phyloP scores from a whole-genome alignment of 2,113 vertebrate genomes.

The Gambusia affinis region DNA sequence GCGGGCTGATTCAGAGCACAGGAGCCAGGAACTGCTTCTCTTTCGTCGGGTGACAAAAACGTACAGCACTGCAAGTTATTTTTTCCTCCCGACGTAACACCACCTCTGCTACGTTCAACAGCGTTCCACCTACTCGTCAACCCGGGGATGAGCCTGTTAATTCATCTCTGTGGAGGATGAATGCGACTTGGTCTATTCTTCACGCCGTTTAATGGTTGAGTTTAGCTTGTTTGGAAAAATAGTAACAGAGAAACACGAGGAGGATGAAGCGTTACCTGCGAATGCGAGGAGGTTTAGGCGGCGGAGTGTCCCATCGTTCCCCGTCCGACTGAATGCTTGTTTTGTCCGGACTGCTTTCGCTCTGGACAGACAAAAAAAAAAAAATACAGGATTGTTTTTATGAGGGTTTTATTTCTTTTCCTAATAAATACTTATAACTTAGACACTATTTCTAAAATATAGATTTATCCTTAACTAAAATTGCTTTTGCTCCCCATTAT shows the following conservation, averaged over 20 bases:
- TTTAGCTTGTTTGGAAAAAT: neutral
- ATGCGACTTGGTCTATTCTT: neutral
- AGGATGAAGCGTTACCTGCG: slow-evolving; percentile 82
- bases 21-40: slow-evolving; percentile 33
- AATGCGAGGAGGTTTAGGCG: slow-evolving; percentile 94
- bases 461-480: neutral
- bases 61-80: neutral
- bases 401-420: neutral
- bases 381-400: neutral
- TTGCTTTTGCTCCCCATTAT: too few species aligned
- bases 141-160: slow-evolving; percentile 28
- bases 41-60: slow-evolving; percentile 35
- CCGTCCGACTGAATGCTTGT: slow-evolving; percentile 79
- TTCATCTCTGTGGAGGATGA: slow-evolving; percentile 26
- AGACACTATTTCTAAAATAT: neutral
- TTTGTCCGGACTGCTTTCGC: slow-evolving; percentile 88
- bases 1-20: slow-evolving; percentile 28
- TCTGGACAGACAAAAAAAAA: slow-evolving; percentile 72
- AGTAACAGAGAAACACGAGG: neutral
- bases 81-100: slow-evolving; percentile 18
- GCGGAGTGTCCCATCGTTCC: slow-evolving; percentile 91
- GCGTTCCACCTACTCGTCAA: slow-evolving; percentile 19
- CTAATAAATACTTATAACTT: neutral
- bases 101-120: slow-evolving; percentile 26
- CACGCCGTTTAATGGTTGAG: neutral